Evolutionary conservation across 2,888 invertebrate genomes (phyloP), one percentile per base, ranked within the genome.

Genomic region (Microdon myrmicae): DNA sequence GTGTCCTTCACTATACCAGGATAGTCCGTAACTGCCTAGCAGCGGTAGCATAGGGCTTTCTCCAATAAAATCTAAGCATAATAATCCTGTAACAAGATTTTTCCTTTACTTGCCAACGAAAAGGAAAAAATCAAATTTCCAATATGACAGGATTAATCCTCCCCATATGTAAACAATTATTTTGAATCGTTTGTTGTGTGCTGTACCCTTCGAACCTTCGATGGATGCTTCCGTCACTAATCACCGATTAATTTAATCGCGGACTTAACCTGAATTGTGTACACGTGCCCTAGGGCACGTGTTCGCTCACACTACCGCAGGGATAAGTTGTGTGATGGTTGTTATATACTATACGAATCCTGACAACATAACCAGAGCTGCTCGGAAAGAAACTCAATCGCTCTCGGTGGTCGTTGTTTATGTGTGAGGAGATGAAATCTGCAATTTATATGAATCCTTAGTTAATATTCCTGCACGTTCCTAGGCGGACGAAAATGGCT

Each of bases 211-310:
- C 20, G 22, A 9, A 20, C 48, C 35, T 31, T 45, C 48, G 38
- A 38, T n/a, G n/a, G n/a, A n/a, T 17, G 8, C 43, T 51, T 28
- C 75, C 74, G 71, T 72, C 72, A 75, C 77, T 77, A 77, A 77
- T 77, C 77, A 77, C 76, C 78, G 77, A 77, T 77, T 77, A 77
- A 77, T 77, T 76, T 77, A 77, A 77, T 77, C 77, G 75, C 71
- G 72, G 72, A 69, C 73, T 76, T 76, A 77, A 77, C 77, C 77
- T 77, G 76, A 73, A 77, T 75, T 74, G 73, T 71, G 72, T 69
- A 69, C 76, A 76, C 76, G 76, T 76, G 76, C 68, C 75, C 49
- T 54, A 28, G 73, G 64, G 47, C 64, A 64, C 64, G 64, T 64
- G 64, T 51, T 45, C 35, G n/a, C 14, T 32, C 10, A 12, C 7